Percentiles rank a stretch among this genome's conserved stretches.
These are phyloP conservation scores for Drosophila guanche DNA, from an alignment of 1,140 invertebrate species.

Conservation along the genomic window DNA sequence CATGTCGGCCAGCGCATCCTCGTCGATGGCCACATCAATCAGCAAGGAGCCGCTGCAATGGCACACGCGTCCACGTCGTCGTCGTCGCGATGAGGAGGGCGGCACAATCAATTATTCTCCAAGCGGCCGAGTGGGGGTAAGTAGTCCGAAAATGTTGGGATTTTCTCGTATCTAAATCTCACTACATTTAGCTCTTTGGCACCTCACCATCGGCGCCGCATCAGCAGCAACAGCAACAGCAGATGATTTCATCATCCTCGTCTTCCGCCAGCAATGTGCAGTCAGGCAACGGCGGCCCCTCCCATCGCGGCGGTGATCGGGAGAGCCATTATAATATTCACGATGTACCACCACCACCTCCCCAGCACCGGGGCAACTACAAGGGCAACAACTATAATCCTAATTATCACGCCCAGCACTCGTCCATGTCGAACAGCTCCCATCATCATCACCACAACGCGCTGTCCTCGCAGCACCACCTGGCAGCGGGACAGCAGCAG, in stretches of 20 bases:
- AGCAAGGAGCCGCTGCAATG: conserved; percentile 70
- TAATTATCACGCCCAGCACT: conserved; percentile 74
- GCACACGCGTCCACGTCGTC: conserved; percentile 72
- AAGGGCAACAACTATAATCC: conserved; percentile 82
- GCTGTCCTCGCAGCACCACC: conserved; percentile 55
- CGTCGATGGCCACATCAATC: conserved; percentile 73
- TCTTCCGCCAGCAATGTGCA: conserved; percentile 57
- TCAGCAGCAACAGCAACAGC: conserved; percentile 48
- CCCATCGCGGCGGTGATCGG: conserved; percentile 58
- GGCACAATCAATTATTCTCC: conserved; percentile 68
- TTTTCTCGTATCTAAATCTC: conserved; percentile 1
- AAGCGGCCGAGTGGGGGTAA: conserved; percentile 72
- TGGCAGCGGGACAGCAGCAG: conserved; percentile 58
- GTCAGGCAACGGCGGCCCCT: conserved; percentile 22
- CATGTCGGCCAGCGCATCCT: conserved; percentile 67
- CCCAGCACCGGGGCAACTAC: conserved; percentile 77
- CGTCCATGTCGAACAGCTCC: conserved; percentile 52
- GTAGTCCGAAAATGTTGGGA: conserved; percentile 19
- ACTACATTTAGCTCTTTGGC: conserved; percentile 58
- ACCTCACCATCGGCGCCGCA: conserved; percentile 58
- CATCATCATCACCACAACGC: conserved; percentile 66
- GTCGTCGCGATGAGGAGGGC: conserved; percentile 76
- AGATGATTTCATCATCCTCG: conserved; percentile 59
- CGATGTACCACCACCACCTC: conserved; percentile 53
- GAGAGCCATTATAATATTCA: conserved; percentile 59